Percentiles rank a stretch among this genome's conserved stretches.
phyloP scores from a whole-genome alignment of 1,140 invertebrate species.

The Drosophila orena region DNA sequence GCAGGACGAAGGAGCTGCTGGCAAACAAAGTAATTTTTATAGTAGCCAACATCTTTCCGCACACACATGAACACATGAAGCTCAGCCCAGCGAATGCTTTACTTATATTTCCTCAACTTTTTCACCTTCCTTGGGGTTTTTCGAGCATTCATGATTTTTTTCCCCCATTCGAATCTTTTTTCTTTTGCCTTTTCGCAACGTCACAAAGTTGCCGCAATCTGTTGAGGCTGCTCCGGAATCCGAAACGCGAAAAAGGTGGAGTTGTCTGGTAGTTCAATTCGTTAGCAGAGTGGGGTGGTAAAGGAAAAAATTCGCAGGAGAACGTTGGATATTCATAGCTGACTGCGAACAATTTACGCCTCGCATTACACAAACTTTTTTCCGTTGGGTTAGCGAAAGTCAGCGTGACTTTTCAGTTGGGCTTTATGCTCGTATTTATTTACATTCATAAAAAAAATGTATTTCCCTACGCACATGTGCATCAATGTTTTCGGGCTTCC shows the following conservation, averaged over 20 bases:
- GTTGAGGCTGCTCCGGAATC: conserved; percentile 57
- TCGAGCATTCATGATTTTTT: conserved; percentile 31
- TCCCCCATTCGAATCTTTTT: conserved; percentile 9
- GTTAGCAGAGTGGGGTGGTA: conserved; percentile 52
- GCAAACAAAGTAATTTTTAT: conserved; percentile 82
- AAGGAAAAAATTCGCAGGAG: not conserved
- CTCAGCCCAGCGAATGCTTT: conserved; percentile 20
- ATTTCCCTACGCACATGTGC: conserved; percentile 22
- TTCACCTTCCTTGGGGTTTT: conserved; percentile 28
- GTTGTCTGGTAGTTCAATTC: conserved; percentile 77
- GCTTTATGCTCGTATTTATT: conserved; percentile 28
- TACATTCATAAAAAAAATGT: conserved; percentile 32
- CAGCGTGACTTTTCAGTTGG: conserved; percentile 64
- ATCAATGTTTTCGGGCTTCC: conserved; percentile 44
- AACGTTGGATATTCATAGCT: conserved; percentile 44
- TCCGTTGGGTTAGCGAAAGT: conserved; percentile 47
- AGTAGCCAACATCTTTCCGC: conserved; percentile 48
- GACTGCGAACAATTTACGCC: conserved; percentile 69
- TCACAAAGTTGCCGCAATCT: conserved; percentile 63
- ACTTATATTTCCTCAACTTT: conserved; percentile 53
- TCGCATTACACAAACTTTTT: conserved; percentile 70
- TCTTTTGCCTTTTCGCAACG: conserved; percentile 53
- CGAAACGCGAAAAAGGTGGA: conserved; percentile 77
- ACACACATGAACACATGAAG: not conserved
- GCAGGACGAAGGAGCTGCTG: conserved; percentile 61